Percentiles rank a stretch among this genome's conserved stretches.
Evolutionary conservation across 2,113 vertebrate genomes (phyloP).

Genomic region (Trichechus manatus): DNA sequence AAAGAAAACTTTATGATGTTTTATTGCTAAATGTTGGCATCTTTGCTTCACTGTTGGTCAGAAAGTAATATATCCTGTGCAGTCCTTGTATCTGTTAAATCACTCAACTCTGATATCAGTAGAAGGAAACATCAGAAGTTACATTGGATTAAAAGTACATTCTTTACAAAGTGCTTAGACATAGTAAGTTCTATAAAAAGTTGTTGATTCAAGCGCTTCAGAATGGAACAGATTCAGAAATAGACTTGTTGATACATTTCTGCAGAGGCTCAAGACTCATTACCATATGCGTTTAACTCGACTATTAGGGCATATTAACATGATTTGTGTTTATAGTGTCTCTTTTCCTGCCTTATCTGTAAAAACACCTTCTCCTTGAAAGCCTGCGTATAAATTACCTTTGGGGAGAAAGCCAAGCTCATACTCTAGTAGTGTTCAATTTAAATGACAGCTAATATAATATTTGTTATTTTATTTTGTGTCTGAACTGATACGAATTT

Average conservation of each 20-base stretch:
- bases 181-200: neutral
- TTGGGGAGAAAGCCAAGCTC: neutral
- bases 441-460: slow-evolving; percentile 5
- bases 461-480: slow-evolving; percentile 30
- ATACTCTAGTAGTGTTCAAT: neutral
- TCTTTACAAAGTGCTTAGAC: slow-evolving; percentile 24
- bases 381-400: neutral
- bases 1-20: neutral
- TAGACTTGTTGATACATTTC: slow-evolving; percentile 6
- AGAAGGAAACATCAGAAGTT: slow-evolving; percentile 10
- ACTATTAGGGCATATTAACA: slow-evolving; percentile 24
- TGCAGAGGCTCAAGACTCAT: neutral
- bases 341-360: slow-evolving; percentile 47
- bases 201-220: slow-evolving; percentile 45
- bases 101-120: neutral
- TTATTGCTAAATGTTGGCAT: slow-evolving; percentile 35
- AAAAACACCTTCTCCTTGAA: slow-evolving; percentile 43
- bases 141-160: slow-evolving; percentile 37
- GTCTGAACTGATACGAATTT: slow-evolving; percentile 20
- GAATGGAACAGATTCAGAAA: slow-evolving; percentile 31
- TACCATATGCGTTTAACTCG: slow-evolving; percentile 29
- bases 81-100: neutral
- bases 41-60: slow-evolving; percentile 17
- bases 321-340: slow-evolving; percentile 27
- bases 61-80: neutral